A percentile compares a stretch with the other conserved stretches of the same genome.
phyloP scores from a whole-genome alignment of 2,113 vertebrate genomes.

The Pedetes capensis region DNA sequence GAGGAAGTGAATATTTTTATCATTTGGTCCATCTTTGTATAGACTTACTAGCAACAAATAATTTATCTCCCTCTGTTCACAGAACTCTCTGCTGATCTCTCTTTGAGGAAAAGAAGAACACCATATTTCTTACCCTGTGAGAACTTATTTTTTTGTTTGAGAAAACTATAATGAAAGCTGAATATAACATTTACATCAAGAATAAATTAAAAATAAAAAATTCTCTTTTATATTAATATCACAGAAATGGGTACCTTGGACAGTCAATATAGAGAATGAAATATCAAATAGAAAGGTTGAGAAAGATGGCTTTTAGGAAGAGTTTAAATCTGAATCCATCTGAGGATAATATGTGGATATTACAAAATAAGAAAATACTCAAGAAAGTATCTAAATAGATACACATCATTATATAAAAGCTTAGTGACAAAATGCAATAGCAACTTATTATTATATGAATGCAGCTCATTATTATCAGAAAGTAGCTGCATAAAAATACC shows the following conservation, averaged over 20 bases:
- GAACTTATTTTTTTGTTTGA: not conserved
- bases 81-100: not conserved
- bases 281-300: not conserved
- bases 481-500: not conserved
- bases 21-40: not conserved
- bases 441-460: too few relatives aligned
- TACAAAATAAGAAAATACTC: not conserved
- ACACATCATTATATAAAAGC: not conserved
- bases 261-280: not conserved
- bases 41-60: not conserved
- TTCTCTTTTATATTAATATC: not conserved
- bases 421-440: not conserved
- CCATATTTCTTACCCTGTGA: not conserved
- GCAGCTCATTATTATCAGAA: not conserved
- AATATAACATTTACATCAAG: not conserved
- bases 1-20: conserved; percentile 22
- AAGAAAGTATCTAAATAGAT: not conserved
- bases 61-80: not conserved
- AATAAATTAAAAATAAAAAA: not conserved
- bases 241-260: not conserved
- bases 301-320: not conserved
- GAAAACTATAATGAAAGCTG: not conserved
- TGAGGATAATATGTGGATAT: not conserved
- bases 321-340: not conserved
- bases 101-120: not conserved